Evolutionary conservation across 2,797 vertebrate species (phyloP).

Genomic region (Streptopelia turtur): DNA sequence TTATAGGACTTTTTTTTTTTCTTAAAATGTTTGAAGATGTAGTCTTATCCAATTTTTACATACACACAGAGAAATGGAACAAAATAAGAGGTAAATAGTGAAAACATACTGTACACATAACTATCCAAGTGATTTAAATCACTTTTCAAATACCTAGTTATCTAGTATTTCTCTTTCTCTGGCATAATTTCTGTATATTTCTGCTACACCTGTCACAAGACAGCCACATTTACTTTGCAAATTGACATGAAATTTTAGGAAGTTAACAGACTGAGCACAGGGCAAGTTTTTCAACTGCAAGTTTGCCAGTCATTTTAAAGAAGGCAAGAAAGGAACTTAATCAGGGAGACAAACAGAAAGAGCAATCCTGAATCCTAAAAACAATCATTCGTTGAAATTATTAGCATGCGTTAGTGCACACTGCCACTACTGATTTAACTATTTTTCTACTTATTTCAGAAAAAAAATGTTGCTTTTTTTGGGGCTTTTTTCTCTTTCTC

Average conservation of each 20-base stretch:
- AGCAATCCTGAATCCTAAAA: background rate
- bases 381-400: background rate
- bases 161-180: background rate
- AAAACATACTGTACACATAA: background rate
- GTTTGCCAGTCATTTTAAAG: background rate
- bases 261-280: background rate
- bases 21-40: background rate
- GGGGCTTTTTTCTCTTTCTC: background rate
- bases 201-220: background rate
- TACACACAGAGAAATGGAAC: background rate
- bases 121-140: background rate
- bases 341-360: background rate
- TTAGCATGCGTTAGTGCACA: background rate
- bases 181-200: background rate
- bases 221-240: background rate
- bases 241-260: background rate
- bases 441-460: background rate
- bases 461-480: background rate
- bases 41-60: background rate
- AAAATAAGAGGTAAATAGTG: background rate
- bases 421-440: background rate
- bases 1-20: background rate
- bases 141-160: background rate
- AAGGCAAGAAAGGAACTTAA: background rate
- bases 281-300: background rate